These are phyloP conservation scores for Distichodus sexfasciatus DNA, from an alignment of 2,797 vertebrate genomes.

Conservation along the genomic window DNA sequence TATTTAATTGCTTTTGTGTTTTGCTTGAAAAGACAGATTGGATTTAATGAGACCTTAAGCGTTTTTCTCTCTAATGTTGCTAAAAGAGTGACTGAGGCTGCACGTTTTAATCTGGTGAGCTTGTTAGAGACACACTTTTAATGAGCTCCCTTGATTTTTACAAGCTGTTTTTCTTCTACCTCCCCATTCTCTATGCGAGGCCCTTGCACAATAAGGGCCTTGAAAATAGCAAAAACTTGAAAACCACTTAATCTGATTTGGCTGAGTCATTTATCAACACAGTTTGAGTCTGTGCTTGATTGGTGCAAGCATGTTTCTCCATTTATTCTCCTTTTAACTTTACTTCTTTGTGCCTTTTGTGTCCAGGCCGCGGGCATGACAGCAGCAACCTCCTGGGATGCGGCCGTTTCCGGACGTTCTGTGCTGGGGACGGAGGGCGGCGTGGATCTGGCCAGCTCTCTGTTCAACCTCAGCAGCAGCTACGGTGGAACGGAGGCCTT, in stretches of 20 bases:
- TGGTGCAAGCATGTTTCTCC: not conserved
- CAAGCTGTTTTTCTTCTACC: conserved; percentile 9
- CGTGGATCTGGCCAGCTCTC: conserved; percentile 42
- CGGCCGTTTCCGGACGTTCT: conserved; percentile 47
- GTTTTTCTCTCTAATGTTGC: conserved; percentile 23
- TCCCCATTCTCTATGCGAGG: conserved; percentile 2
- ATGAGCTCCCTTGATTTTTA: conserved; percentile 31
- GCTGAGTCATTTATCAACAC: conserved; percentile 6
- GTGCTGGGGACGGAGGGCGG: not conserved
- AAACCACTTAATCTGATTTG: conserved; percentile 18
- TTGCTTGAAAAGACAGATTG: conserved; percentile 23
- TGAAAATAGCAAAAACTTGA: conserved; percentile 16
- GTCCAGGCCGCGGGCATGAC: conserved; percentile 53
- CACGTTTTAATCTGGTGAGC: conserved; percentile 31
- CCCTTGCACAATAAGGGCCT: not conserved
- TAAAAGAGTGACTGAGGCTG: conserved; percentile 25
- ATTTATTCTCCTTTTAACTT: not conserved
- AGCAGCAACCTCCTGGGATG: conserved; percentile 60
- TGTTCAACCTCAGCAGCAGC: conserved; percentile 56
- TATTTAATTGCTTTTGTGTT: conserved; percentile 32
- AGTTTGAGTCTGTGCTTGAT: conserved; percentile 1
- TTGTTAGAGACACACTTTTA: conserved; percentile 26
- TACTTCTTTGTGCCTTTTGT: conserved; percentile 6
- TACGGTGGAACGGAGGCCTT: conserved; percentile 40
- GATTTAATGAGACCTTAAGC: conserved; percentile 21